Evolutionary conservation across 2,888 invertebrate species (phyloP), one percentile per base, ranked within the genome.

Genomic region (Mamestra brassicae): DNA sequence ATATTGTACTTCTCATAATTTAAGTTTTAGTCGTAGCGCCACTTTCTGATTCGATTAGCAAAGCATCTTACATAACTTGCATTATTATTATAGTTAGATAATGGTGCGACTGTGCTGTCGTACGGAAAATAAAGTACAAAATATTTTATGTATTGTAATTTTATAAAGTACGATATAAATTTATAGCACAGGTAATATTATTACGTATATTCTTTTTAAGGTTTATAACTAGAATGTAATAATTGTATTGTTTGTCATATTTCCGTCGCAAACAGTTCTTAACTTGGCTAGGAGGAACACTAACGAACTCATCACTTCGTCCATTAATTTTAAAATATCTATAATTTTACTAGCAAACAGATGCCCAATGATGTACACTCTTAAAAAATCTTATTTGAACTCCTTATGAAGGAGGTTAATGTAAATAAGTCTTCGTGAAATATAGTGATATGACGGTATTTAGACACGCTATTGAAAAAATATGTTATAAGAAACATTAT

Each of bases 221-320:
- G 90, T 92, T 91, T 92, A 92, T 93, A 92, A 92, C 90, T 93
- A 93, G 91, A 93, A 91, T 93, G 90, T 94, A 89, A 82, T 89
- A 92, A 91, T 87, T 88, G 81, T 93, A 93, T 94, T 92, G 92
- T 95, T 95, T 94, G 94, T 95, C 94, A 95, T 92, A 93, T 95
- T 95, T 96, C 96, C 96, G 96, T 96, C 96, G 95, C 94, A 95
- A 95, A 93, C 94, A 93, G 94, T 95, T 95, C 94, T 95, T 93
- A 93, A 94, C 93, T 94, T 94, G 94, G 93, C 94, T 94, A 94
- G 93, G 94, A 95, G 94, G 93, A 95, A 94, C 95, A 95, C 95
- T 95, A 96, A 96, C 96, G 96, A 96, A 96, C 95, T 95, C 95
- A 92, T 94, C 93, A 96, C 95, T 96, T 96, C 96, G 96, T 96